Percentiles rank a stretch among this genome's conserved stretches.
These are phyloP conservation scores for Callosobruchus maculatus DNA, from an alignment of 2,888 invertebrate genomes.

Conservation along the genomic window DNA sequence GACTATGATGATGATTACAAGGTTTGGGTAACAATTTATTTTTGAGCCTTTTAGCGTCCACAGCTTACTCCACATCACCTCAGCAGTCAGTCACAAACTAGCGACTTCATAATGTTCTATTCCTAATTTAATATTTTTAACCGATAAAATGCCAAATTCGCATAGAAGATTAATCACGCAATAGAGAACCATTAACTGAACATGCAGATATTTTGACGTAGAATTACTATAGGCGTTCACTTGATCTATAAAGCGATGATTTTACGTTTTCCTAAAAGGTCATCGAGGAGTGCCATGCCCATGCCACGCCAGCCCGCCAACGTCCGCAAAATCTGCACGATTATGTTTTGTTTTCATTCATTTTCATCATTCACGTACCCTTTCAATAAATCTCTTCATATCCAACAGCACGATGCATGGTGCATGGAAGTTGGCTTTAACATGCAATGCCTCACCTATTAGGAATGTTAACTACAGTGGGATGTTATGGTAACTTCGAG, in stretches of 20 bases:
- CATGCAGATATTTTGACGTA: neutral
- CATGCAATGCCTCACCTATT: neutral
- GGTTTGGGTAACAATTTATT: too few species aligned
- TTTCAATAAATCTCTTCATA: neutral
- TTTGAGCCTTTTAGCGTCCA: too few species aligned
- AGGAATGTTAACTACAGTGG: neutral
- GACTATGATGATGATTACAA: too few species aligned
- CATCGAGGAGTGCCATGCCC: neutral
- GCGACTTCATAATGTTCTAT: too few species aligned
- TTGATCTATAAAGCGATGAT: neutral
- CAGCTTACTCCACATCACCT: too few species aligned
- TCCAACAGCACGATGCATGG: neutral
- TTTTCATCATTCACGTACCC: neutral
- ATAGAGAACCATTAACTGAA: neutral
- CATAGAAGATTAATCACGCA: neutral
- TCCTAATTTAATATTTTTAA: too few species aligned
- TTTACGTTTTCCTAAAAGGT: neutral
- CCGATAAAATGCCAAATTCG: neutral
- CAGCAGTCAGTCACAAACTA: too few species aligned
- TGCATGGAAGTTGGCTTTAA: neutral
- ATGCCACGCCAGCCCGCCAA: neutral
- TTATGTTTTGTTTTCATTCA: neutral
- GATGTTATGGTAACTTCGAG: too few species aligned
- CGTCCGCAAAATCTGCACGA: neutral
- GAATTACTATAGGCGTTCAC: neutral